Conservation (phyloP, 2,888 invertebrate genomes). For the Epiblema foenella region DNA sequence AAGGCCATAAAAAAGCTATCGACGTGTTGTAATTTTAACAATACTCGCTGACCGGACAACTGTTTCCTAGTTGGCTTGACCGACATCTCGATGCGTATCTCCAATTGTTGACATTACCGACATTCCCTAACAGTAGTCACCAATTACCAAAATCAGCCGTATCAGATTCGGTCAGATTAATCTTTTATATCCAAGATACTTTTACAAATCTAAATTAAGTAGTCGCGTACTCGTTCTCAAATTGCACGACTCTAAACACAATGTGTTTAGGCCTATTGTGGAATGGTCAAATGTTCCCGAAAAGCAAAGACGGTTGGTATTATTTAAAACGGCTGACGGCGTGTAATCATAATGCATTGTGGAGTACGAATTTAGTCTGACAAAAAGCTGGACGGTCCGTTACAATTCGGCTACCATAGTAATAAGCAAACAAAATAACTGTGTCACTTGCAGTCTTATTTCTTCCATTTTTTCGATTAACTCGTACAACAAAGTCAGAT, state of each 20-base stretch:
- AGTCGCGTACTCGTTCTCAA: constrained; percentile 25
- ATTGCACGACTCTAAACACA: neutral
- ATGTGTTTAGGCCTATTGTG: constrained; percentile 25
- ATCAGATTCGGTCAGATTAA: constrained; percentile 49
- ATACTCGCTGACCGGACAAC: constrained; percentile 4
- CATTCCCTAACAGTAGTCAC: constrained; percentile 42
- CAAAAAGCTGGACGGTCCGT: constrained; percentile 56
- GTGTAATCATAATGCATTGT: constrained; percentile 64
- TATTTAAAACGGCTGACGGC: constrained; percentile 61
- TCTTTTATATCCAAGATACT: constrained; percentile 55
- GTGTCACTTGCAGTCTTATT: constrained; percentile 45
- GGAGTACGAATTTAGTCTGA: constrained; percentile 56
- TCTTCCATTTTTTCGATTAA: constrained; percentile 36
- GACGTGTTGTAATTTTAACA: constrained; percentile 17
- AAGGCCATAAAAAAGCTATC: constrained; percentile 1
- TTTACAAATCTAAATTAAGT: constrained; percentile 53
- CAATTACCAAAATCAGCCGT: constrained; percentile 57
- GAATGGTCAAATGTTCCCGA: constrained; percentile 23
- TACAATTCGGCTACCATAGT: constrained; percentile 57
- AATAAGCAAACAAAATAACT: constrained; percentile 49
- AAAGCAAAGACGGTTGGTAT: constrained; percentile 51
- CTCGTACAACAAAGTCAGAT: constrained; percentile 14
- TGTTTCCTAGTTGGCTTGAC: constrained; percentile 12
- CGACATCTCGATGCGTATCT: constrained; percentile 29
- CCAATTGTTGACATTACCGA: constrained; percentile 31